Evolutionary conservation across 2,888 invertebrate genomes (phyloP).

Genomic region (Caenorhabditis sp.): DNA sequence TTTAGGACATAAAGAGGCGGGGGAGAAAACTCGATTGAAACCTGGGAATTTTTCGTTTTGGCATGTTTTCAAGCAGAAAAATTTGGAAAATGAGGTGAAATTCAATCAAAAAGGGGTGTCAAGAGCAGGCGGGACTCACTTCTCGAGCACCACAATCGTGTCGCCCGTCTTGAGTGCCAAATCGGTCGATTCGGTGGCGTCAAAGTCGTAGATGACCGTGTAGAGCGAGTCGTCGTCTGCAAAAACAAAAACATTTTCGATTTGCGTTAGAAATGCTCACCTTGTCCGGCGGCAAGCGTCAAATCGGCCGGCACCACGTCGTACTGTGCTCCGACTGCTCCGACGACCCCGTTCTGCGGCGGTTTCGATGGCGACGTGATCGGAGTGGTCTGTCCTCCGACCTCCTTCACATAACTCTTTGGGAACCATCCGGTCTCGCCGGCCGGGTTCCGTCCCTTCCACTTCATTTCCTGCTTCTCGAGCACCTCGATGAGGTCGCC

Average conservation of each 20-base stretch:
- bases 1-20: too few species aligned
- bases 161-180: constrained; percentile 81
- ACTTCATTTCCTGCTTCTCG: constrained; percentile 84
- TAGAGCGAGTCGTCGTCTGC: constrained; percentile 81
- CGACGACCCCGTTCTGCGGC: not conserved
- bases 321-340: constrained; percentile 19
- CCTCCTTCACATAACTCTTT: constrained; percentile 77
- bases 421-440: constrained; percentile 79
- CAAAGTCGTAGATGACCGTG: constrained; percentile 91
- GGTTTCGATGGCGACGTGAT: constrained; percentile 25
- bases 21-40: too few species aligned
- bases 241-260: constrained; percentile 3
- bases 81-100: not conserved
- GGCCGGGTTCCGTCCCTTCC: constrained; percentile 82
- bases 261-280: not conserved
- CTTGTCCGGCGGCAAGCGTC: not conserved
- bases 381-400: not conserved
- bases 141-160: constrained; percentile 61
- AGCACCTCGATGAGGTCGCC: constrained; percentile 82
- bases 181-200: constrained; percentile 91
- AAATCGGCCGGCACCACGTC: constrained; percentile 44
- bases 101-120: constrained; percentile 19
- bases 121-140: constrained; percentile 55
- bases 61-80: constrained; percentile 1
- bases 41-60: not conserved